Conservation (phyloP, 2,113 vertebrate genomes). For the Microcebus lehilahytsara region DNA sequence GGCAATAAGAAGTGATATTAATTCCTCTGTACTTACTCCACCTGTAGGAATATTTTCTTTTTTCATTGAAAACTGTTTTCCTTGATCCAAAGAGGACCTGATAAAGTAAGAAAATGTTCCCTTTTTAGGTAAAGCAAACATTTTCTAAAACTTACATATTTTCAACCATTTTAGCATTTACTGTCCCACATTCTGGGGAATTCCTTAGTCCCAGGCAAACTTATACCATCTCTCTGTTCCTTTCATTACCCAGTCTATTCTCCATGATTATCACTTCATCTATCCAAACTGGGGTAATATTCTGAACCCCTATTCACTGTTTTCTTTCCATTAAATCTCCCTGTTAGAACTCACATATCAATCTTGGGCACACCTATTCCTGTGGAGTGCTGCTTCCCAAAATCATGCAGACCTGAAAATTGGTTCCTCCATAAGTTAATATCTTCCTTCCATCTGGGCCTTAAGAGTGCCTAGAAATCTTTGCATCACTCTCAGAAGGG, state of each 20-base stretch:
- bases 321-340: neutral
- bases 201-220: neutral
- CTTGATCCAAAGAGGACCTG: conserved; percentile 54
- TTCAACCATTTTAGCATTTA: neutral
- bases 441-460: neutral
- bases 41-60: conserved; percentile 76
- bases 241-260: neutral
- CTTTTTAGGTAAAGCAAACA: neutral
- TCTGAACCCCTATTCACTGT: neutral
- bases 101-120: conserved; percentile 31
- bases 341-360: neutral
- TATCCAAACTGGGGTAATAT: neutral
- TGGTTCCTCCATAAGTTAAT: neutral
- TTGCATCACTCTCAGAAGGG: neutral
- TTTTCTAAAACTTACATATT: neutral
- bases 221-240: neutral
- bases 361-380: neutral
- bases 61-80: conserved; percentile 56
- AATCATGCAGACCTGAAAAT: neutral
- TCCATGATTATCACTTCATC: neutral
- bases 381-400: neutral
- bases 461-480: neutral
- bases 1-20: neutral
- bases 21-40: conserved; percentile 63
- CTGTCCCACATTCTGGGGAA: neutral